Percentiles rank a stretch among this genome's conserved stretches.
Evolutionary conservation across 53 echinoderm and acorn worm genomes (phyloP).

Genomic region (Arbacia lixula): DNA sequence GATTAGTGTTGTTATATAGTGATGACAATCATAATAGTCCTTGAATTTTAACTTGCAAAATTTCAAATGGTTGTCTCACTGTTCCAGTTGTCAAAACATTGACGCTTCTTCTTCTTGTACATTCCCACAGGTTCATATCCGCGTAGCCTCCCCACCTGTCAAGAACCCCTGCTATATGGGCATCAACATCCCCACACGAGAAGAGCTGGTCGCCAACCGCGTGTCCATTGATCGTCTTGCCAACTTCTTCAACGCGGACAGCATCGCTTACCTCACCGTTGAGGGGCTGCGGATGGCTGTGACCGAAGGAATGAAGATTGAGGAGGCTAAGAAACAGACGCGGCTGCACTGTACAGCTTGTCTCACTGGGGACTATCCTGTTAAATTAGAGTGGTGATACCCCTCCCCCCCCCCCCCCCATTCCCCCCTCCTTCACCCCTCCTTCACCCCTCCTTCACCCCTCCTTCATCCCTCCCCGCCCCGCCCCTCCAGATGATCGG

Average conservation of each 20-base stretch:
- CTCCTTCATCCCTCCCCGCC: too few relatives aligned
- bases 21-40: too few relatives aligned
- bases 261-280: conserved; percentile 91
- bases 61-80: too few relatives aligned
- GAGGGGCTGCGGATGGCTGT: conserved; percentile 86
- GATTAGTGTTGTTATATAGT: too few relatives aligned
- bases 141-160: conserved; percentile 99
- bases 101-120: too few relatives aligned
- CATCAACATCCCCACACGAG: conserved; percentile 97
- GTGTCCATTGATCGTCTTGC: conserved; percentile 74
- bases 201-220: conserved; percentile 94
- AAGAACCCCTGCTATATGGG: conserved; percentile 99
- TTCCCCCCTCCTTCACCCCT: too few relatives aligned
- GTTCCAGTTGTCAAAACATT: too few relatives aligned
- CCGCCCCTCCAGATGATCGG: too few relatives aligned
- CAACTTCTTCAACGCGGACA: conserved; percentile 87
- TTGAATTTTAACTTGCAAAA: too few relatives aligned
- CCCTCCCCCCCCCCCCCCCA: too few relatives aligned
- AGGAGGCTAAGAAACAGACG: conserved; percentile 56
- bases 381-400: conserved; percentile 81
- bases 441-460: too few relatives aligned
- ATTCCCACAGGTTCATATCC: conserved; percentile 85
- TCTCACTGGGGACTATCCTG: conserved; percentile 91
- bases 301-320: conserved; percentile 78
- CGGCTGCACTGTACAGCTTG: conserved; percentile 89